Conservation (phyloP, 2,113 vertebrate genomes). For the Myxocyprinus asiaticus region DNA sequence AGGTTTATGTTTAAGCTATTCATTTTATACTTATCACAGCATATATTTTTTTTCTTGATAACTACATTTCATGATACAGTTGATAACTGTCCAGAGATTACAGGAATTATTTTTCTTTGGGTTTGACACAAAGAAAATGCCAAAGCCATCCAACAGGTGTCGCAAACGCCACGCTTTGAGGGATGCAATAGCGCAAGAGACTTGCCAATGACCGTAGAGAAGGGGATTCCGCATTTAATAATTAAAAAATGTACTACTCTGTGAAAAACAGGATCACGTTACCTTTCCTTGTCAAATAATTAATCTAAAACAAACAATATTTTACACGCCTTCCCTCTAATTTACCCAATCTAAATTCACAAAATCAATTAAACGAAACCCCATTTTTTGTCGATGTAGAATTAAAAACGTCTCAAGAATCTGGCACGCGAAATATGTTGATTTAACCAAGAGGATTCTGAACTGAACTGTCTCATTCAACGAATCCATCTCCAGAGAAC, state of each 20-base stretch:
- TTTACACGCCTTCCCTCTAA: not conserved
- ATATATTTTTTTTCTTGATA: not conserved
- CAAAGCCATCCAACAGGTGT: constrained; percentile 37
- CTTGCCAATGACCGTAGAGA: constrained; percentile 42
- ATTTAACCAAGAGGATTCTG: not conserved
- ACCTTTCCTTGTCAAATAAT: not conserved
- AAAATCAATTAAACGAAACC: not conserved
- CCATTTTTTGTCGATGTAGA: no score
- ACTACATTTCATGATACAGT: not conserved
- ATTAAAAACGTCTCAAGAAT: not conserved
- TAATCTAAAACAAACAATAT: not conserved
- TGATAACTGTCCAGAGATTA: not conserved
- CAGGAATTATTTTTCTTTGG: no score
- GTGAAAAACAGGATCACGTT: not conserved
- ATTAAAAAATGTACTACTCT: constrained; percentile 30
- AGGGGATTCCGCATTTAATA: constrained; percentile 58
- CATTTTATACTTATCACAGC: no score
- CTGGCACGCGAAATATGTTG: not conserved
- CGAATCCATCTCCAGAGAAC: not conserved
- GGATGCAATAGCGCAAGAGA: constrained; percentile 27
- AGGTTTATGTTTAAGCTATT: not conserved
- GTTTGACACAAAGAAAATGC: not conserved
- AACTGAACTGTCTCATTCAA: not conserved
- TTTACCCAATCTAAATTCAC: not conserved
- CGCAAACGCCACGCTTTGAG: constrained; percentile 25